Evolutionary conservation across 2,797 vertebrate genomes (phyloP), one percentile per base, ranked within the genome.

Genomic region (Pangasius krempfi): DNA sequence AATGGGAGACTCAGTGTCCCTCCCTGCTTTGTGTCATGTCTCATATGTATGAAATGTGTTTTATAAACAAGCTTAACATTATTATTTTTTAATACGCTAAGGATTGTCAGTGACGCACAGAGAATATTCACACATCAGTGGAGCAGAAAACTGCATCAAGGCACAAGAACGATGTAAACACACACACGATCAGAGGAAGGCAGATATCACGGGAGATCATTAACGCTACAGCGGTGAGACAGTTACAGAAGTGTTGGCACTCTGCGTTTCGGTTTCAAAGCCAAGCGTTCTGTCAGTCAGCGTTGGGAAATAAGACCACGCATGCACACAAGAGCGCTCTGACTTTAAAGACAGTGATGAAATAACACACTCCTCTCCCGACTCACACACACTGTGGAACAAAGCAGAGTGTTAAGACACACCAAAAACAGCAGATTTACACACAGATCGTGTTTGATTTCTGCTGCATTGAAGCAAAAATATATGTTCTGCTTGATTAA

Each of bases 341-440:
- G 60, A n/a, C 76, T 80, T 62, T 50, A 68, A 27, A 47, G 20
- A 33, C 40, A 73, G 5, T 2, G 73, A n/a, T 50, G 73, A 50
- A n/a, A 76, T 14, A 50, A 50, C 44, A n/a, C 75, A 25, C 16
- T 70, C 87, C 44, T 85, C 33, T 25, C 87, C 84, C 37, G 62
- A 76, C 70, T 37, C 70, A 88, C 78, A 87, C 64, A 66, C n/a
- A 10, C 64, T 27, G 66, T 47, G 44, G 9, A 85, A 56, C 52
- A 16, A 30, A 25, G 25, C 44, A n/a, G 18, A 60, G 70, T 27
- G 82, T 85, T 75, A 66, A 88, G 82, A 86, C 64, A 50, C 62
- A 58, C 30, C 14, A 56, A 91, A 88, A 84, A 27, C 50, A 86
- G 62, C 72, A 86, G 60, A 79, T 90, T 85, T 76, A 68, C 37